phyloP scores from a whole-genome alignment of 2,113 vertebrate species.

The Macaca mulatta region DNA sequence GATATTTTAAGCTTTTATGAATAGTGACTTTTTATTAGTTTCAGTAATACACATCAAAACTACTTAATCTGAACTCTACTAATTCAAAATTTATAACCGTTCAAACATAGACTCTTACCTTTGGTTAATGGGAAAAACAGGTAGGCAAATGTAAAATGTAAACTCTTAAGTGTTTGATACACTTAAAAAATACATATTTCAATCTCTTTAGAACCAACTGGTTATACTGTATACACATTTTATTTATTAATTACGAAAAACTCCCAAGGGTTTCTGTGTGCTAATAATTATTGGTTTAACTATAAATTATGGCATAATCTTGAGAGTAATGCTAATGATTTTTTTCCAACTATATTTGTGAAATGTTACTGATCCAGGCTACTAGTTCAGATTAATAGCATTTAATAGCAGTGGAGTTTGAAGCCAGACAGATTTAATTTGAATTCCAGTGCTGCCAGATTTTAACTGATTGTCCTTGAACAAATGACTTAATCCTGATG shows the following conservation, averaged over 20 bases:
- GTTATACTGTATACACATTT: not conserved
- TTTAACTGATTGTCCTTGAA: not conserved
- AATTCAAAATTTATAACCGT: conserved; percentile 45
- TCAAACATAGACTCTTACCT: conserved; percentile 19
- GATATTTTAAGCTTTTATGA: conserved; percentile 56
- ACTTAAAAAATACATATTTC: conserved; percentile 20
- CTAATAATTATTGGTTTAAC: conserved; percentile 20
- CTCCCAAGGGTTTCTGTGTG: not conserved
- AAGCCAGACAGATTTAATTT: not conserved
- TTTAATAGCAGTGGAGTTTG: not conserved
- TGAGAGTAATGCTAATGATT: conserved; percentile 30
- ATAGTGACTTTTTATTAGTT: conserved; percentile 35
- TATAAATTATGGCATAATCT: not conserved
- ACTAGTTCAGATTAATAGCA: not conserved
- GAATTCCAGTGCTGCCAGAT: not conserved
- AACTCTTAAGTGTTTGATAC: not conserved
- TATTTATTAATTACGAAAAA: conserved; percentile 34
- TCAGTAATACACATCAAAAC: conserved; percentile 50
- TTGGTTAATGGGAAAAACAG: conserved; percentile 49
- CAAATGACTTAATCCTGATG: not conserved
- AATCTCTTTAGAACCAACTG: not conserved
- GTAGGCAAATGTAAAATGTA: not conserved
- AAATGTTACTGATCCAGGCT: not conserved
- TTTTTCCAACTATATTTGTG: conserved; percentile 46
- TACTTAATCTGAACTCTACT: conserved; percentile 33